Evolutionary conservation across 2,797 vertebrate species (phyloP), one percentile per base, ranked within the genome.

Genomic region (Steatocranus sp.): DNA sequence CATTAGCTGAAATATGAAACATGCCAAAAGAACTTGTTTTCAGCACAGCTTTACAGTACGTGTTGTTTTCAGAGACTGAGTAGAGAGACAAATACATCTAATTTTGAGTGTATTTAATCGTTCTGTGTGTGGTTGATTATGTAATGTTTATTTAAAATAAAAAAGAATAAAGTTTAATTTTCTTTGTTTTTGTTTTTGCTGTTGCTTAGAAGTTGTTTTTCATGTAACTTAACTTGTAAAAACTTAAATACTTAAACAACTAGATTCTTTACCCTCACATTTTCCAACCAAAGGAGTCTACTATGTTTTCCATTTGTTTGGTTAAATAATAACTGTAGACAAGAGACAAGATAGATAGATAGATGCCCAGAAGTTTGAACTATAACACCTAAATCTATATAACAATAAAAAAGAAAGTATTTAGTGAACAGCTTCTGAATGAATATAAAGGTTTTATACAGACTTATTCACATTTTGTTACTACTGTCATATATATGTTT

Each of bases 21-120:
- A 91, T 93, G 94, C 93, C 91, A 94, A 94, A 95, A 95, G 41
- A 89, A 87, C 77, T 90, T 89, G 79, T 93, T 94, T 93, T 91
- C 84, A 50, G 89, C 93, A 91, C 88, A 93, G 91, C 92, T 96
- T 95, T 95, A 93, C 79, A 77, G 87, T 80, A 87, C 51, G 48
- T 89, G 83, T 91, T 88, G 82, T 90, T 92, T 89, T 88, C 53
- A 91, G 91, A 88, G 89, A 79, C 81, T 93, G 83, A 91, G 84
- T 91, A 92, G 86, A 94, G 83, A 92, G 61, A 84, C 87, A 90
- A 88, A 91, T 85, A 80, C 85, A 92, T 90, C 79, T 83, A 91
- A 83, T 94, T 92, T 95, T 93, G 82, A 93, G 91, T 94, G 93
- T 95, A 90, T 95, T 95, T 92, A 92, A 94, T 95, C 79, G 87